These are phyloP conservation scores for Lysandra bellargus DNA, from an alignment of 2,888 invertebrate species.

Conservation along the genomic window DNA sequence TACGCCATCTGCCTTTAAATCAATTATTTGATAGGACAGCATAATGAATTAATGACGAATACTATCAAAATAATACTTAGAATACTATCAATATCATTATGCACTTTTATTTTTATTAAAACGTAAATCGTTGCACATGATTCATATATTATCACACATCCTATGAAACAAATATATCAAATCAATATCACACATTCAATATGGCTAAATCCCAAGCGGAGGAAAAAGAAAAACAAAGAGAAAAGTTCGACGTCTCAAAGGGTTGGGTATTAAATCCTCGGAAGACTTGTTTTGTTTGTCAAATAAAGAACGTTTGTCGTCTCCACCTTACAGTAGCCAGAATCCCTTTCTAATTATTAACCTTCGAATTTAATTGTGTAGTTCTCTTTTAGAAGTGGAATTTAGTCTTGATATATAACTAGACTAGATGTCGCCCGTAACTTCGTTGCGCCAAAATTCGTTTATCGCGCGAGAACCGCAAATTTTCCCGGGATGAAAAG, in stretches of 20 bases:
- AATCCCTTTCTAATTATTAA: slow-evolving; percentile 1
- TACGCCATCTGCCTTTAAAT: too few species aligned
- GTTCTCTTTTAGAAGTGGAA: background rate
- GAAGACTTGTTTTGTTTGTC: slow-evolving; percentile 16
- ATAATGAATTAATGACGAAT: too few species aligned
- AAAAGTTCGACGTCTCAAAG: background rate
- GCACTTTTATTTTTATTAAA: background rate
- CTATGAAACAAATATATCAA: background rate
- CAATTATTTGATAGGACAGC: too few species aligned
- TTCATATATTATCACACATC: background rate
- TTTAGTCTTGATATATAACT: background rate
- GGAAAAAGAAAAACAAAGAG: slow-evolving; percentile 11
- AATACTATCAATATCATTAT: too few species aligned
- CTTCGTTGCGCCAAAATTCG: too few species aligned
- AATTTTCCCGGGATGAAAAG: too few species aligned
- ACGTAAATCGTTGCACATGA: too few species aligned
- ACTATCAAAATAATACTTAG: too few species aligned
- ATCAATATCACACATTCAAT: slow-evolving; percentile 1
- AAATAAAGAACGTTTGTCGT: slow-evolving; percentile 7
- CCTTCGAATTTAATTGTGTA: background rate
- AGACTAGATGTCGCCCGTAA: too few species aligned
- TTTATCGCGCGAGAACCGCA: too few species aligned
- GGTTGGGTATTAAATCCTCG: slow-evolving; percentile 5
- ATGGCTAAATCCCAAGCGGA: background rate
- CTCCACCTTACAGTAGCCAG: background rate